These are phyloP conservation scores for Amphiura filiformis DNA, from an alignment of 35 echinoderm and acorn worm genomes.

Conservation along the genomic window DNA sequence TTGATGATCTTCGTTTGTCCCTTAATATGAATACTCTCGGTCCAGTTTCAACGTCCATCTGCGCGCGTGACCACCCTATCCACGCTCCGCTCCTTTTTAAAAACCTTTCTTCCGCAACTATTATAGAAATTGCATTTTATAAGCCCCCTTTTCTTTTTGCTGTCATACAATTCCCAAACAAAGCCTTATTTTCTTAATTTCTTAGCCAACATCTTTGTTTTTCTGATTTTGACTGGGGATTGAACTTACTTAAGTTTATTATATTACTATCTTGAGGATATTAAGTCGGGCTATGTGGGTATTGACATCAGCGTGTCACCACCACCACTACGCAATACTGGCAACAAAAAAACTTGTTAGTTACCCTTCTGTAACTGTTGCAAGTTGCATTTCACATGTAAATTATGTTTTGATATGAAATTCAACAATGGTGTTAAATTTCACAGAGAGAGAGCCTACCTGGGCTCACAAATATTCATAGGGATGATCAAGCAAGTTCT, in stretches of 20 bases:
- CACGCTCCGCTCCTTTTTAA: background rate
- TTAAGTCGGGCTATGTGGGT: background rate
- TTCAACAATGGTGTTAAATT: constrained; percentile 1
- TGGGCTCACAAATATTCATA: background rate
- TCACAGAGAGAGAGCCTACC: background rate
- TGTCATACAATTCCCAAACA: background rate
- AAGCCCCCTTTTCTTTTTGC: background rate
- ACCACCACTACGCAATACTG: no score
- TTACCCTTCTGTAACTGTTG: constrained; percentile 2
- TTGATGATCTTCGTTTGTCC: background rate
- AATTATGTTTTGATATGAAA: constrained; percentile 16
- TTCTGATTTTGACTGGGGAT: background rate
- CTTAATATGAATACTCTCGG: background rate
- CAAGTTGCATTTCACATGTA: background rate
- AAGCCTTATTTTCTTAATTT: constrained; percentile 11
- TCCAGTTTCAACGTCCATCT: background rate
- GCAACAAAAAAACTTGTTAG: background rate
- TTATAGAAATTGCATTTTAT: background rate
- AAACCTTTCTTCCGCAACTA: background rate
- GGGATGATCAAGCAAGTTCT: background rate
- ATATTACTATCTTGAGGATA: background rate
- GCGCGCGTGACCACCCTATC: background rate
- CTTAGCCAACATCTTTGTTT: background rate
- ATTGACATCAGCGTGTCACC: background rate
- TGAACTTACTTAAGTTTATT: background rate